A percentile compares a stretch with the other conserved stretches of the same genome.
phyloP scores from a whole-genome alignment of 2,113 vertebrate genomes.

The Rhea pennata region DNA sequence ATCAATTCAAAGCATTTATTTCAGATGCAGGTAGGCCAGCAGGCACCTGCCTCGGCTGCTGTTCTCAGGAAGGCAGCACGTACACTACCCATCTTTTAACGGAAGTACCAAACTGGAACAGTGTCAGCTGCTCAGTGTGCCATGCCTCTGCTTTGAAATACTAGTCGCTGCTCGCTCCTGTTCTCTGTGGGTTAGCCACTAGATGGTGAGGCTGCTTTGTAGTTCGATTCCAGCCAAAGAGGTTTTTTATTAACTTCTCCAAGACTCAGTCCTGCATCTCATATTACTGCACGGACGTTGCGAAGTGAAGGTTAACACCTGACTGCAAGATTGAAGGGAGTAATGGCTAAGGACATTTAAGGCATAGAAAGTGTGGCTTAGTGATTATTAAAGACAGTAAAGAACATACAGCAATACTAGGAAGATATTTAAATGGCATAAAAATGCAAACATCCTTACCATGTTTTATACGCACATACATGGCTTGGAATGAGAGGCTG shows the following conservation, averaged over 20 bases:
- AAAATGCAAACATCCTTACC: not conserved
- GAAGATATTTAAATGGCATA: not conserved
- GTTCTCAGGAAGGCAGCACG: accelerated
- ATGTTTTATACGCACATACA: not conserved
- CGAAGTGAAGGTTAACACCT: not conserved
- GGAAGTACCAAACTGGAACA: no score
- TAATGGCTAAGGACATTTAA: not conserved
- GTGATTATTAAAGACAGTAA: not conserved
- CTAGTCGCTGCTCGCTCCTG: accelerated
- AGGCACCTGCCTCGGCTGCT: not conserved
- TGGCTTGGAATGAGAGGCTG: not conserved
- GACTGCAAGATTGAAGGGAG: not conserved
- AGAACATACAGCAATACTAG: accelerated
- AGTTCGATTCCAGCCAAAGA: not conserved
- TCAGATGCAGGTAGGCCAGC: not conserved
- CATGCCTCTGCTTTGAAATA: not conserved
- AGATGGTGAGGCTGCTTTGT: not conserved
- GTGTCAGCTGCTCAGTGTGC: not conserved
- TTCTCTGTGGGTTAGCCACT: not conserved
- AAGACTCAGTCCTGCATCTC: not conserved
- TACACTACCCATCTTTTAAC: no score
- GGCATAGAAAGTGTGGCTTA: not conserved
- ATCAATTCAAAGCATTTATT: not conserved
- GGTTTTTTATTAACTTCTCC: not conserved
- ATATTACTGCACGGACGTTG: not conserved